Base-by-base conservation (phyloP, 2,797 vertebrate genomes). In the Pogoniulus pusillus region DNA sequence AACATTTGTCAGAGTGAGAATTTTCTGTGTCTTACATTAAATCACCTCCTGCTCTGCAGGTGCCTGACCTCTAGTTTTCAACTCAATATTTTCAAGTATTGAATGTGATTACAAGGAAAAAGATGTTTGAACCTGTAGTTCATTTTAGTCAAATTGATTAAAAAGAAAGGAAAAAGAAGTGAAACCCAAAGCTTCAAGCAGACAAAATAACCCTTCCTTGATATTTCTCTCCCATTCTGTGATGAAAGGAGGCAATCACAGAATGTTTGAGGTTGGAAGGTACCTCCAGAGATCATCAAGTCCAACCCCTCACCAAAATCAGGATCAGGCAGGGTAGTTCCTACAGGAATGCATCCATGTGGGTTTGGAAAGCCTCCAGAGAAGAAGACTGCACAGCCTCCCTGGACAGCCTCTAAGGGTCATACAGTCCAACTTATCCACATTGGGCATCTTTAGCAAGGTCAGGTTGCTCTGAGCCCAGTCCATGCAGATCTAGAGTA, bases 1-100 rank as follows among this genome's bases (percentile, higher is more conserved):
- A 89, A 68, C 65, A 90, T 92, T 93, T 74, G 82, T 89, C 45
- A 72, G n/a, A 80, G 74, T 54, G 23, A 82, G 68, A 84, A 77
- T 84, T 92, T 94, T 60, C 62, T 79, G 10, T 30, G 7, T 60
- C 22, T 71, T 73, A 59, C 43, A 88, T 59, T 86, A 93, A 93
- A 88, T 87, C 64, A 59, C 1, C 1, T 63, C 55, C 47, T 58
- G 47, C 16, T 86, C 64, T 84, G 15, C 0, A 7, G 62, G n/a
- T 72, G 35, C 19, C 71, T 82, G 68, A 26, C 60, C n/a, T 92
- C 54, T 71, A 27, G 82, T 93, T 88, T 82, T 91, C 65, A 82
- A 12, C 26, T 41, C 15, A 55, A 17, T 60, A 63, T 89, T 94
- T 87, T 80, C 76, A 82, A 86, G 16, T 75, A 62, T 62, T 89